Conservation (phyloP, 1,140 invertebrate genomes). For the Calycopis cecrops region DNA sequence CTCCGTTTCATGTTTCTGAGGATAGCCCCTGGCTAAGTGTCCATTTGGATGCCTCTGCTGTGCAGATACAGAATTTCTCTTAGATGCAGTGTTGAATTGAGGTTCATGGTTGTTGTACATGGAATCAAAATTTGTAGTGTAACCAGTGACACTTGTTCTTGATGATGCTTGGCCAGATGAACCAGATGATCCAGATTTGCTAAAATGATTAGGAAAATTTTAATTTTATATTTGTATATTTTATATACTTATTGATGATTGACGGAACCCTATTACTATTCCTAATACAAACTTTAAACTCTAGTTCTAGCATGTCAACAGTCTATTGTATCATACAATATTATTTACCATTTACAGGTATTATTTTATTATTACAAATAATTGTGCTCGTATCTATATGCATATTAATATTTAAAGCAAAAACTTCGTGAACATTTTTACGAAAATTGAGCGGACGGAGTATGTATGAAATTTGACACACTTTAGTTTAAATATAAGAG, state of each 20-base stretch:
- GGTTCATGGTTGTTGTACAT: slow-evolving; percentile 64
- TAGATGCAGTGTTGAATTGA: slow-evolving; percentile 47
- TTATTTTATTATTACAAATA: too few species aligned
- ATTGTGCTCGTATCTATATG: too few species aligned
- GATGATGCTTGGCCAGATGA: slow-evolving; percentile 71
- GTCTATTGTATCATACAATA: too few species aligned
- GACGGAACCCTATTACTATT: too few species aligned
- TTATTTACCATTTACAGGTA: too few species aligned
- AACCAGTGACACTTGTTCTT: slow-evolving; percentile 68
- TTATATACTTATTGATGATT: neutral
- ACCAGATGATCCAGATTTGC: slow-evolving; percentile 73
- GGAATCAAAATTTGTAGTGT: slow-evolving; percentile 64
- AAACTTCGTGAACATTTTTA: too few species aligned
- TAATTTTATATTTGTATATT: neutral
- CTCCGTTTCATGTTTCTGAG: slow-evolving; percentile 48
- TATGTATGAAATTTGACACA: too few species aligned
- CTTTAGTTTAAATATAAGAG: too few species aligned
- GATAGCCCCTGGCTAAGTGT: slow-evolving; percentile 50
- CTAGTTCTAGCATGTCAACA: too few species aligned
- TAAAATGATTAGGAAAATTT: slow-evolving; percentile 39
- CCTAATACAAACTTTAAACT: too few species aligned
- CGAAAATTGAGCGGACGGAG: too few species aligned
- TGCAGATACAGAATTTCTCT: slow-evolving; percentile 50
- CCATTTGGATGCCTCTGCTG: slow-evolving; percentile 54
- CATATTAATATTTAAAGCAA: too few species aligned